These are phyloP conservation scores for Zoanthus sansibaricus DNA, from an alignment of 92 coral and sea anemone species.

Conservation along the genomic window DNA sequence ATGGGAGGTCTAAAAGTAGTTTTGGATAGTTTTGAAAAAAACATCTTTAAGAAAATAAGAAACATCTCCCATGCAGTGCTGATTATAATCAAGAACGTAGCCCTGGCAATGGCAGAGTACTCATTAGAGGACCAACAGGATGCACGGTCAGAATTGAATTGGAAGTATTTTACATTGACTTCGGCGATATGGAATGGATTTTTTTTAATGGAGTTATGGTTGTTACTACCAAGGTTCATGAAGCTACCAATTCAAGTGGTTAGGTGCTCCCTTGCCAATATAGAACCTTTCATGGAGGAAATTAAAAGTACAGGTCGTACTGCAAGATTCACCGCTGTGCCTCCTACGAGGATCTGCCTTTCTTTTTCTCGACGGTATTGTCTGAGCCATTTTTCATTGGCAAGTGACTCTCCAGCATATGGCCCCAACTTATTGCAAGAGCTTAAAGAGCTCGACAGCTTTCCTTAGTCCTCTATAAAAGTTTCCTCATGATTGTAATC, in stretches of 20 bases:
- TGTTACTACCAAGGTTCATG: constrained; percentile 79
- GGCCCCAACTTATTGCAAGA: no score
- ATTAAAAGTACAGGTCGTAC: not conserved
- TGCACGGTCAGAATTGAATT: constrained; percentile 45
- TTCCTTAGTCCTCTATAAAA: no score
- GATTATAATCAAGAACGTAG: no score
- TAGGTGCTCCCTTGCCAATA: constrained; percentile 83
- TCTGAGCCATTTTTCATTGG: no score
- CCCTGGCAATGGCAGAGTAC: no score
- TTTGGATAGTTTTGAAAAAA: constrained; percentile 58
- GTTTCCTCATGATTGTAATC: no score
- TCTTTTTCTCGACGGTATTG: no score
- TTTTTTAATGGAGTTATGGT: constrained; percentile 68
- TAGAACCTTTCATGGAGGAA: constrained; percentile 60
- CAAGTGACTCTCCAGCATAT: no score
- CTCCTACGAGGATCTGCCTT: no score
- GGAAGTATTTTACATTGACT: constrained; percentile 91
- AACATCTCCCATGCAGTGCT: constrained; percentile 16
- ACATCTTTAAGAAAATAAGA: constrained; percentile 51
- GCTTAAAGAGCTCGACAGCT: no score
- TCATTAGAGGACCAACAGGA: constrained; percentile 16
- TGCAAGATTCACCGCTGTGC: no score
- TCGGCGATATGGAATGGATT: constrained; percentile 86
- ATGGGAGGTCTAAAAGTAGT: constrained; percentile 52
- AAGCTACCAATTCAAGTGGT: constrained; percentile 93